Percentiles rank a stretch among this genome's conserved stretches.
These are phyloP conservation scores for Serranus cabrilla DNA, from an alignment of 2,797 vertebrate species.

Conservation along the genomic window DNA sequence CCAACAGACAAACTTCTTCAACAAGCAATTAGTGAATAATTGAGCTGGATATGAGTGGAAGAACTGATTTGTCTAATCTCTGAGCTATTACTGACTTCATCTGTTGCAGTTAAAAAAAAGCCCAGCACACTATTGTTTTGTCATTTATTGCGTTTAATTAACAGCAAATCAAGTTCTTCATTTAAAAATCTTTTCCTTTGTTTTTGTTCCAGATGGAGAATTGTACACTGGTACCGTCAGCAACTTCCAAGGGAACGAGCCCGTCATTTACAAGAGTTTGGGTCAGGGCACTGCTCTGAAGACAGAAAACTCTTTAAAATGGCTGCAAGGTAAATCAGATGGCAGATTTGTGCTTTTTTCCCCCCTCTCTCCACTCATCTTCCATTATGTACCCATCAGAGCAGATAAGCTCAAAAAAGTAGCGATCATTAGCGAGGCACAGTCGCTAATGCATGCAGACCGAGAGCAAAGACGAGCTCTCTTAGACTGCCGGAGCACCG, in stretches of 20 bases:
- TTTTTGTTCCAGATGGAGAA: constrained; percentile 88
- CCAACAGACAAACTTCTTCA: constrained; percentile 58
- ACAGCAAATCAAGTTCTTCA: constrained; percentile 7
- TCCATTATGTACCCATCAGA: constrained; percentile 47
- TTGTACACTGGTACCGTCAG: constrained; percentile 94
- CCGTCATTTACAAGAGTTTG: constrained; percentile 94
- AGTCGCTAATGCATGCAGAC: constrained; percentile 58
- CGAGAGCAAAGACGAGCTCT: constrained; percentile 48
- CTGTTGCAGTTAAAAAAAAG: constrained; percentile 7
- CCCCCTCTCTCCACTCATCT: constrained; percentile 13
- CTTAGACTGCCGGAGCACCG: constrained; percentile 29
- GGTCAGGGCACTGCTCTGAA: constrained; percentile 91
- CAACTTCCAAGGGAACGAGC: constrained; percentile 97
- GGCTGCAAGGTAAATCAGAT: constrained; percentile 91
- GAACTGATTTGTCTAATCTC: constrained; percentile 50
- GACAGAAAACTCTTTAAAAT: constrained; percentile 96
- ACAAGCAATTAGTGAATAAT: constrained; percentile 68
- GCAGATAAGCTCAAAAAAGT: constrained; percentile 64
- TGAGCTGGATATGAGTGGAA: constrained; percentile 48
- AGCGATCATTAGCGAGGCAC: constrained; percentile 63
- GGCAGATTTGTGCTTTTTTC: background rate
- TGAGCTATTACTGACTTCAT: constrained; percentile 16
- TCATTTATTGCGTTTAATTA: constrained; percentile 25
- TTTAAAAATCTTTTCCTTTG: constrained; percentile 17
- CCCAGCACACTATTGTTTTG: constrained; percentile 8